Conservation (phyloP, 2,113 vertebrate genomes). For the Gavialis gangeticus region DNA sequence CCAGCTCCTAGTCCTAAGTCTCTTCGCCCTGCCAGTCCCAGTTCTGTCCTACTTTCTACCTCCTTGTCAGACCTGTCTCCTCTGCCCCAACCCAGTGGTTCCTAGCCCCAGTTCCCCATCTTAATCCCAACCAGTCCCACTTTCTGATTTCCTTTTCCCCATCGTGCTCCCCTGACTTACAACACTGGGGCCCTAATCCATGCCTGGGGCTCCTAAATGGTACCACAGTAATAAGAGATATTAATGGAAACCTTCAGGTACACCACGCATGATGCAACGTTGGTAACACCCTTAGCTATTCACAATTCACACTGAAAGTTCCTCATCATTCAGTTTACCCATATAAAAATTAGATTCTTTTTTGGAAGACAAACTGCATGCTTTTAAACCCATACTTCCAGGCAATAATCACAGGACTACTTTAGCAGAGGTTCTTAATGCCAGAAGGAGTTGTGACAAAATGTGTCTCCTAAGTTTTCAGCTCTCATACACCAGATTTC, state of each 20-base stretch:
- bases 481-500: not conserved
- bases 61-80: no score
- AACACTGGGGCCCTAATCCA: not conserved
- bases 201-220: not conserved
- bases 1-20: no score
- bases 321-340: not conserved
- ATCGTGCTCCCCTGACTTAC: no score
- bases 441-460: not conserved
- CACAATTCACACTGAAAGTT: fast-evolving
- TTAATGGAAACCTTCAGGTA: not conserved
- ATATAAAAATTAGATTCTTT: not conserved
- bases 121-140: no score
- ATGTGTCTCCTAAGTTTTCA: not conserved
- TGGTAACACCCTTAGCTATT: fast-evolving
- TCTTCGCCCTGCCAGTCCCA: no score
- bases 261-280: not conserved
- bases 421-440: fast-evolving
- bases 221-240: not conserved
- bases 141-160: no score
- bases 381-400: not conserved
- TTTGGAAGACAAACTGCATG: not conserved
- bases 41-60: no score
- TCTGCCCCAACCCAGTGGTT: no score
- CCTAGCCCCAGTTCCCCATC: no score
- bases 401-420: not conserved